Percentiles rank a stretch among this genome's conserved stretches.
Conservation (phyloP, 2,888 invertebrate species). For the Linnaemya vulpina region DNA sequence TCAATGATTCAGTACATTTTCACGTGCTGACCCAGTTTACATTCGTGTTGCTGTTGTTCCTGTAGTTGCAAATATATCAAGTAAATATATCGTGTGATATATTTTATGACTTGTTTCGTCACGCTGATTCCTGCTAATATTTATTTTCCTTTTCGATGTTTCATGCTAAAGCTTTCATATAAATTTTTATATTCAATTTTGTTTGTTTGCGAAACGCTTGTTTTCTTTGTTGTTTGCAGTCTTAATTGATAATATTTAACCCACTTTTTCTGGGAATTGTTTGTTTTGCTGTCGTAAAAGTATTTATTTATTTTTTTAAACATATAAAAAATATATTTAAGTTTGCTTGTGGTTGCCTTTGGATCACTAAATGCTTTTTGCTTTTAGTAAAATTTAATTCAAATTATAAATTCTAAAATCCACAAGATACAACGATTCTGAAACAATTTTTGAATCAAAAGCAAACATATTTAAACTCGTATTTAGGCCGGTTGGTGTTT, state of each 20-base stretch:
- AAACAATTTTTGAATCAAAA: no score
- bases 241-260: slow-evolving; percentile 64
- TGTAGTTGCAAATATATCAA: slow-evolving; percentile 43
- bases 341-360: no score
- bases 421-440: no score
- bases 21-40: slow-evolving; percentile 65
- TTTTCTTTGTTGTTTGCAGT: slow-evolving; percentile 57
- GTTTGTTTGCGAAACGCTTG: slow-evolving; percentile 7
- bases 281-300: neutral
- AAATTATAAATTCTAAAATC: no score
- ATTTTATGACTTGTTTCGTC: slow-evolving; percentile 47
- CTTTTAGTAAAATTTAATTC: no score
- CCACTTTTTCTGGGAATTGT: slow-evolving; percentile 17
- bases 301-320: no score
- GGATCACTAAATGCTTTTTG: no score
- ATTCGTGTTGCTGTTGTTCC: neutral
- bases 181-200: neutral
- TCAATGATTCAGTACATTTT: slow-evolving; percentile 49
- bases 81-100: slow-evolving; percentile 58
- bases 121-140: slow-evolving; percentile 4
- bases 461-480: no score
- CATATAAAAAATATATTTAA: no score
- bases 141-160: slow-evolving; percentile 11
- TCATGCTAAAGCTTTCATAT: slow-evolving; percentile 23
- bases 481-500: no score